phyloP scores from a whole-genome alignment of 64 coral and sea anemone genomes.

The Porites australiensis region DNA sequence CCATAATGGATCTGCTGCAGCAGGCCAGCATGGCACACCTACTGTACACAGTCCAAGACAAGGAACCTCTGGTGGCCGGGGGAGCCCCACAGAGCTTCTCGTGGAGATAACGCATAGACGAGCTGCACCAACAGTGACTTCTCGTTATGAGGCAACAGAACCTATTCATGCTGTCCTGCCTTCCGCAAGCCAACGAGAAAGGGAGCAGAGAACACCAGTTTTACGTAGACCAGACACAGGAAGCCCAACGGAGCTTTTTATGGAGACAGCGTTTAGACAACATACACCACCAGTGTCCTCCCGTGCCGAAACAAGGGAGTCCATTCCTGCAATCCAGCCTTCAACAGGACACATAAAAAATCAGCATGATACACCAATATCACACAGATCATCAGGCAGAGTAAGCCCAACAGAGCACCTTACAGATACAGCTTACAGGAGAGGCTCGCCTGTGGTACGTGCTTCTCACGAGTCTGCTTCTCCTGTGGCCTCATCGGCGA shows the following conservation, averaged over 20 bases:
- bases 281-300: neutral
- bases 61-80: neutral
- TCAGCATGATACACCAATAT: neutral
- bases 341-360: neutral
- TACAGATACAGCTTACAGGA: neutral
- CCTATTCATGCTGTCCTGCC: neutral
- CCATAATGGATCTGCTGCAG: neutral
- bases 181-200: neutral
- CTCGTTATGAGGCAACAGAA: neutral
- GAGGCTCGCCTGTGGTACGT: neutral
- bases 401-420: constrained; percentile 18
- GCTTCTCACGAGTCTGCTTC: neutral
- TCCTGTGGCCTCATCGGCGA: neutral
- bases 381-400: neutral
- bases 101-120: neutral
- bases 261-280: neutral
- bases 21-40: neutral
- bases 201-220: neutral
- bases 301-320: neutral
- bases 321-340: neutral
- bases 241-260: constrained; percentile 17
- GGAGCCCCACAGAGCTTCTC: constrained; percentile 20
- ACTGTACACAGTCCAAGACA: neutral
- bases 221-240: neutral
- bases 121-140: neutral